phyloP scores from a whole-genome alignment of 2,797 vertebrate genomes.

The Lates japonicus region DNA sequence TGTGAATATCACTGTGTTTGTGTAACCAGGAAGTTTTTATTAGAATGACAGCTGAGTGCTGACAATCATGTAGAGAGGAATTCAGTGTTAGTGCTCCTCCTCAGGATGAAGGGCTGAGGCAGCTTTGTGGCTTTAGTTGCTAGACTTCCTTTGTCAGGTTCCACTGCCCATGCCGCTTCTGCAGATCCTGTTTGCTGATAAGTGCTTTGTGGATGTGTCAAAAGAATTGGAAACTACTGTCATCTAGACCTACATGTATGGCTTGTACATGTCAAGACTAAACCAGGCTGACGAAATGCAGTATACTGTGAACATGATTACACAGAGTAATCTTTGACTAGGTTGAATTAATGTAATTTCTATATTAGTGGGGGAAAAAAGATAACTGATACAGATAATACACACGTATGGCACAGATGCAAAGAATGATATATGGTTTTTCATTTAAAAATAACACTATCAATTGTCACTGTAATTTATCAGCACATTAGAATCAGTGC shows the following conservation, averaged over 20 bases:
- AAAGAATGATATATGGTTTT: neutral
- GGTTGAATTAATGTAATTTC: neutral
- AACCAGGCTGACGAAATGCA: neutral
- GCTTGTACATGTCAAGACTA: neutral
- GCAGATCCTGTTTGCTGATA: slow-evolving; percentile 48
- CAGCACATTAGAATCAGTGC: neutral
- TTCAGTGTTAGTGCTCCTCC: neutral
- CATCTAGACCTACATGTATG: slow-evolving; percentile 17
- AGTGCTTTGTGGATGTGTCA: slow-evolving; percentile 31
- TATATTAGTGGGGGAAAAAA: neutral
- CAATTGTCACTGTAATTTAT: neutral
- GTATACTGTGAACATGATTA: neutral
- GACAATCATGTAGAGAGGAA: neutral
- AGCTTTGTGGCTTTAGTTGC: slow-evolving; percentile 31
- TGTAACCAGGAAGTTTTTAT: neutral
- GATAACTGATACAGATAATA: too few relatives aligned
- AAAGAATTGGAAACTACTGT: slow-evolving; percentile 31
- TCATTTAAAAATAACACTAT: neutral
- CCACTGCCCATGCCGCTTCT: slow-evolving; percentile 43
- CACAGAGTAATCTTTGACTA: neutral
- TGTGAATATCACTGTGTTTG: neutral
- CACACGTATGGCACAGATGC: neutral
- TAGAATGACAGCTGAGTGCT: neutral
- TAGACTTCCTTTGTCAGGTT: slow-evolving; percentile 64
- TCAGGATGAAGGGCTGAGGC: slow-evolving; percentile 8